phyloP scores from a whole-genome alignment of 2,113 vertebrate species.

The Albula glossodonta region DNA sequence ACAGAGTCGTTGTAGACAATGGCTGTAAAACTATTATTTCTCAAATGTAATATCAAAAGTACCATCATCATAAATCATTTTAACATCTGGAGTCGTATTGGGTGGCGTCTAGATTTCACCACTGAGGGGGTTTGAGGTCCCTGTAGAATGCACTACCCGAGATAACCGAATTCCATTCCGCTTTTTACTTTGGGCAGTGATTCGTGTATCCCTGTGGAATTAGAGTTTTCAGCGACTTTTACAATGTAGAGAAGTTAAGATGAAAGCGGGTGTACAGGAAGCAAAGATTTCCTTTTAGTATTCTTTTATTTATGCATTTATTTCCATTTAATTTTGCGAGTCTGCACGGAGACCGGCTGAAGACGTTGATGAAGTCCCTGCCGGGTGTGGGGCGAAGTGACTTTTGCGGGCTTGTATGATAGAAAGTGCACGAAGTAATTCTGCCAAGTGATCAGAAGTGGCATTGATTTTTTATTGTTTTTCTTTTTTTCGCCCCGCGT shows the following conservation, averaged over 20 bases:
- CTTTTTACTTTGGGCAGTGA: slow-evolving; percentile 57
- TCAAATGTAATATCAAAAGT: neutral
- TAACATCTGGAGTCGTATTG: slow-evolving; percentile 8
- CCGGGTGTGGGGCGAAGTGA: slow-evolving; percentile 52
- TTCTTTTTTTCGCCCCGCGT: slow-evolving; percentile 39
- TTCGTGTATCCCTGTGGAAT: slow-evolving; percentile 38
- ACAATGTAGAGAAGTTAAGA: slow-evolving; percentile 41
- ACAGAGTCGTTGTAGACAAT: too few relatives aligned
- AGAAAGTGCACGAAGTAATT: slow-evolving; percentile 42
- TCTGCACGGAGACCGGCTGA: slow-evolving; percentile 23
- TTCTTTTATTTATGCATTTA: slow-evolving; percentile 4
- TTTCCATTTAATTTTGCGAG: slow-evolving; percentile 2
- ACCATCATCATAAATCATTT: neutral
- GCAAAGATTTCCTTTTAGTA: slow-evolving; percentile 14
- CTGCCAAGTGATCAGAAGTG: slow-evolving; percentile 45
- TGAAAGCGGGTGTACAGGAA: slow-evolving; percentile 35
- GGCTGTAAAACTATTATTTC: too few relatives aligned
- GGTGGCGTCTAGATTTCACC: slow-evolving; percentile 53
- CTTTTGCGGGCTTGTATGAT: slow-evolving; percentile 43
- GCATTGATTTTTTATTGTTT: slow-evolving; percentile 41
- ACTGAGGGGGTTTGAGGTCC: slow-evolving; percentile 38
- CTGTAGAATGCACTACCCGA: slow-evolving; percentile 53
- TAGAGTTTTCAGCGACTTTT: slow-evolving; percentile 59
- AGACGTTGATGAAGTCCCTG: slow-evolving; percentile 65
- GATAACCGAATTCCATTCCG: slow-evolving; percentile 63